Evolutionary conservation across 2,888 invertebrate species (phyloP).

Genomic region (Pimpla rufipes): DNA sequence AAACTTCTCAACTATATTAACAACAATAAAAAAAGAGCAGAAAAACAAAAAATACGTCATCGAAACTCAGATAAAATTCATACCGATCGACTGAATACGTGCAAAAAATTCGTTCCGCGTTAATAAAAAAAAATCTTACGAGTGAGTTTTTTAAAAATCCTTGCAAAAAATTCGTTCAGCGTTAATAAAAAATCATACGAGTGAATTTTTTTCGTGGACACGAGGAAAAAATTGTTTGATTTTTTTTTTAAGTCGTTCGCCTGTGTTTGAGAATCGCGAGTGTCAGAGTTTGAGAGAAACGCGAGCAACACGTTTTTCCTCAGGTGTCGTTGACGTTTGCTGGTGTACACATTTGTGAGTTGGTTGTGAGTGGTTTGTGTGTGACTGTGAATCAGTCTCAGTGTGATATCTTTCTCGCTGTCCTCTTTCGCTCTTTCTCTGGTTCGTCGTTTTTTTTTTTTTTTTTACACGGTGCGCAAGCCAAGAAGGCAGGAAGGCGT

Average conservation of each 20-base stretch:
- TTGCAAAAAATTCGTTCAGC: too few species aligned
- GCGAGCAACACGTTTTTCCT: conserved; percentile 27
- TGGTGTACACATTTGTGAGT: conserved; percentile 64
- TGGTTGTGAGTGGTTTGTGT: conserved; percentile 67
- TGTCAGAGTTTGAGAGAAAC: conserved; percentile 9
- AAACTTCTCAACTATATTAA: too few species aligned
- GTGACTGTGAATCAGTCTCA: conserved; percentile 51
- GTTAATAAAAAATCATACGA: too few species aligned
- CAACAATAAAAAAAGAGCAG: not conserved
- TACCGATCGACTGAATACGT: too few species aligned
- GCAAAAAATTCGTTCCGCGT: not conserved
- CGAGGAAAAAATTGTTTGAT: too few species aligned
- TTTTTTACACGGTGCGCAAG: not conserved
- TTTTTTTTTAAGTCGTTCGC: too few species aligned
- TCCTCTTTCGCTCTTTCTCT: conserved; percentile 21
- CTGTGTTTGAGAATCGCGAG: conserved; percentile 16
- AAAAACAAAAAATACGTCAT: not conserved
- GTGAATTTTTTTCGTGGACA: too few species aligned
- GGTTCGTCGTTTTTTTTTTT: conserved; percentile 38
- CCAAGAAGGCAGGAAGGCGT: not conserved
- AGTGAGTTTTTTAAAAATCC: not conserved
- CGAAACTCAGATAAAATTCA: too few species aligned
- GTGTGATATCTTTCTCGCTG: conserved; percentile 25
- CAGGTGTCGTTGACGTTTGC: conserved; percentile 78
- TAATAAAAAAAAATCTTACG: not conserved